Evolutionary conservation across 92 coral and sea anemone species (phyloP), one percentile per base, ranked within the genome.

Genomic region (Phenganax marumi): DNA sequence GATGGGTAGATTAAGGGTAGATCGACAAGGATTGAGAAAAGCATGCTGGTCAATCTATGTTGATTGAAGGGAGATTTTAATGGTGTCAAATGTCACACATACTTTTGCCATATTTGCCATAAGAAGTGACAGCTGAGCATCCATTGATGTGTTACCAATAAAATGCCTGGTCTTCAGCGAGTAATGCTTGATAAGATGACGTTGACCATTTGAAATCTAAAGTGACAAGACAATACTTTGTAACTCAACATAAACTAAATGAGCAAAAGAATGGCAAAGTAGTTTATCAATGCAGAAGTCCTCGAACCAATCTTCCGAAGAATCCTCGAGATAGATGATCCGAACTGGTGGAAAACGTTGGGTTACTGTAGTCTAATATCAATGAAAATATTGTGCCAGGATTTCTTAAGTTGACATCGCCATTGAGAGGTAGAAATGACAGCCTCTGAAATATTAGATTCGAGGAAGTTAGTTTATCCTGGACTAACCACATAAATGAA

Each of bases 31-130:
- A 33, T 1, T 33, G 43, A 33, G 43, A 33, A 33, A 0, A 33
- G 43, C 43, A 33, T 33, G 43, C 43, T 33, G 43, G 43, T 33
- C 43, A 33, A 33, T 33, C 43, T 33, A 33, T 5, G 2, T 33
- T 33, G 43, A 33, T 33, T 33, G 43, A 33, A 5, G 2, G 43
- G 43, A 33, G 3, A 33, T 33, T 33, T 33, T 33, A 33, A 23
- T 48, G 39, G n/a, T 49, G 18, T 24, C 73, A 50, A 61, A 58
- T 18, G 13, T 13, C 54, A 54, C 50, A 11, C 24, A 14, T 91
- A 94, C 98, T 91, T 90, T 84, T 65, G 97, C 97, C 87, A 92
- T 97, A 69, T 94, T 94, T 56, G 98, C 98, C 98, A 94, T 94
- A 25, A 94, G 85, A 74, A 94, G 91, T 25, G 98, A 90, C 49